These are phyloP conservation scores for Sebastes wilsoni DNA, from an alignment of 2,797 vertebrate genomes.

Conservation along the genomic window DNA sequence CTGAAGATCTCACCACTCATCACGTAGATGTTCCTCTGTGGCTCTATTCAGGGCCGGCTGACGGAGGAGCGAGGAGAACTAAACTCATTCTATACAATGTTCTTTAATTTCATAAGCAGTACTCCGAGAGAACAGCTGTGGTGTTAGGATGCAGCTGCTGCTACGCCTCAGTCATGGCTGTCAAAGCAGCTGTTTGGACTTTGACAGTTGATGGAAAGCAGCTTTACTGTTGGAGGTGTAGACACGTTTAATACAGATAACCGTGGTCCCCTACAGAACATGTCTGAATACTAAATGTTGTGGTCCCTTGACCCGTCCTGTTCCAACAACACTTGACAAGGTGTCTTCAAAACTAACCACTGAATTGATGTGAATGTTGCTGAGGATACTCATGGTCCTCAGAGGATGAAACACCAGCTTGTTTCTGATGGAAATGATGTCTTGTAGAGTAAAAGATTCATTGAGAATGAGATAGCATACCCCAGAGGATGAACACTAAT, in stretches of 20 bases:
- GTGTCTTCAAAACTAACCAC: neutral
- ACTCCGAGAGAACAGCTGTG: neutral
- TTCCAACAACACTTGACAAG: neutral
- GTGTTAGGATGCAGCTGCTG: neutral
- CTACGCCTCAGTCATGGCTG: constrained; percentile 4
- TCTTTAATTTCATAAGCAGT: neutral
- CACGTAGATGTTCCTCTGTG: neutral
- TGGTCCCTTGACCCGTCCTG: neutral
- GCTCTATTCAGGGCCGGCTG: no score
- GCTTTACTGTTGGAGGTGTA: neutral
- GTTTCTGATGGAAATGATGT: neutral
- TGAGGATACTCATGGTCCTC: neutral
- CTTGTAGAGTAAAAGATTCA: neutral
- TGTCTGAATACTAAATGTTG: neutral
- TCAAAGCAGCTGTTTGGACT: neutral
- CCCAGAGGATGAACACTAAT: neutral
- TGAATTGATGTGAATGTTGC: neutral
- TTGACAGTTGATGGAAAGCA: neutral
- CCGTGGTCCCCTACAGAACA: neutral
- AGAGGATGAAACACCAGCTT: neutral
- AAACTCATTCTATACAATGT: neutral
- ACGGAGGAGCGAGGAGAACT: neutral
- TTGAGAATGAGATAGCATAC: neutral
- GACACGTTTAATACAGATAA: neutral
- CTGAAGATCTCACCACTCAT: neutral